Evolutionary conservation across 2,113 vertebrate species (phyloP).

Genomic region (Podocnemis expansa): DNA sequence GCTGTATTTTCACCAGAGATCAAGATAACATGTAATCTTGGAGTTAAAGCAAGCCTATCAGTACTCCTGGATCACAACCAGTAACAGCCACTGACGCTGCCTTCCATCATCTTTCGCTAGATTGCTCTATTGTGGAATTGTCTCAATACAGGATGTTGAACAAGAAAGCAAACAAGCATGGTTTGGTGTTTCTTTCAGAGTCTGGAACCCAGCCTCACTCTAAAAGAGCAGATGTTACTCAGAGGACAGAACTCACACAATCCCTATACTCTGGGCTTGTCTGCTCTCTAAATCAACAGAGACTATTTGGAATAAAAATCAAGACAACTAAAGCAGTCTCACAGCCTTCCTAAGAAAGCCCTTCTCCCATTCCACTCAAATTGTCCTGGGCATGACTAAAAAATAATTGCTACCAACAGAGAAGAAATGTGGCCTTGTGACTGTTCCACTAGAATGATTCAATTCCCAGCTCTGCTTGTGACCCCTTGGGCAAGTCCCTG

Average conservation of each 20-base stretch:
- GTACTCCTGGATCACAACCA: background rate
- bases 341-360: background rate
- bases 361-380: too few relatives aligned
- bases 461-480: background rate
- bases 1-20: rapidly evolving
- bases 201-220: background rate
- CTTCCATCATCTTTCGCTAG: background rate
- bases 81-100: rapidly evolving
- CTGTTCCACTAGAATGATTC: background rate
- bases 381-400: rapidly evolving
- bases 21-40: background rate
- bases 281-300: background rate
- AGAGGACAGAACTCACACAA: background rate
- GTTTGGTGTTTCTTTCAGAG: rapidly evolving
- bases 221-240: background rate
- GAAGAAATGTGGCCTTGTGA: background rate
- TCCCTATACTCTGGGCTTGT: background rate
- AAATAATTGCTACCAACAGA: background rate
- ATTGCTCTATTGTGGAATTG: background rate
- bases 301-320: background rate
- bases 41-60: rapidly evolving
- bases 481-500: background rate
- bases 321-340: background rate
- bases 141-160: background rate
- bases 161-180: background rate